Evolutionary conservation across 2,113 vertebrate genomes (phyloP).

Genomic region (Chamaetylas fuelleborni): DNA sequence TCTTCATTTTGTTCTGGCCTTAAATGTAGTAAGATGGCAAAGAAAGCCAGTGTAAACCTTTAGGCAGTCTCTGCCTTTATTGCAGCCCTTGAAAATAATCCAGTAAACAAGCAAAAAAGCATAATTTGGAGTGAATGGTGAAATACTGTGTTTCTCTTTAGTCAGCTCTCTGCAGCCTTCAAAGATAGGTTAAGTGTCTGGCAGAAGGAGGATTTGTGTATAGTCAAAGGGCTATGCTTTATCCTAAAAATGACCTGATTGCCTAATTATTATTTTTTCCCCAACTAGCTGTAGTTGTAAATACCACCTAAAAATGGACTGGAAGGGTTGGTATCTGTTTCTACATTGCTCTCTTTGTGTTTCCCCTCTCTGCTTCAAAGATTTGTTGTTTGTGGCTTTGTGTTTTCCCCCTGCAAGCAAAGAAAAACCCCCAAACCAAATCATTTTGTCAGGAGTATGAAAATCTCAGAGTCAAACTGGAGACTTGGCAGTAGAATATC

Average conservation of each 20-base stretch:
- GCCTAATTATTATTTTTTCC: neutral
- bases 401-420: neutral
- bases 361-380: neutral
- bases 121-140: neutral
- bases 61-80: neutral
- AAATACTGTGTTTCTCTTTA: neutral
- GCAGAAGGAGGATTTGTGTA: neutral
- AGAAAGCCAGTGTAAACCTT: neutral
- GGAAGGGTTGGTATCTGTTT: neutral
- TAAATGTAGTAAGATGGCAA: neutral
- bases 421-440: neutral
- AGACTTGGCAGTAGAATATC: neutral
- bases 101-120: neutral
- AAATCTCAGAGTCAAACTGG: neutral
- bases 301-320: neutral
- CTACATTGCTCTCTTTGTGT: neutral
- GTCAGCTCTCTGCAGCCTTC: neutral
- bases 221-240: neutral
- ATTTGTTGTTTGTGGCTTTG: neutral
- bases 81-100: conserved; percentile 19
- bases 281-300: neutral
- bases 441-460: neutral
- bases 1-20: neutral
- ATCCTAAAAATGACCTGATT: neutral
- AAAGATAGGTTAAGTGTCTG: neutral